A percentile compares a stretch with the other conserved stretches of the same genome.
Conservation (phyloP, 2,888 invertebrate genomes). For the Sphaerophoria rueppellii region DNA sequence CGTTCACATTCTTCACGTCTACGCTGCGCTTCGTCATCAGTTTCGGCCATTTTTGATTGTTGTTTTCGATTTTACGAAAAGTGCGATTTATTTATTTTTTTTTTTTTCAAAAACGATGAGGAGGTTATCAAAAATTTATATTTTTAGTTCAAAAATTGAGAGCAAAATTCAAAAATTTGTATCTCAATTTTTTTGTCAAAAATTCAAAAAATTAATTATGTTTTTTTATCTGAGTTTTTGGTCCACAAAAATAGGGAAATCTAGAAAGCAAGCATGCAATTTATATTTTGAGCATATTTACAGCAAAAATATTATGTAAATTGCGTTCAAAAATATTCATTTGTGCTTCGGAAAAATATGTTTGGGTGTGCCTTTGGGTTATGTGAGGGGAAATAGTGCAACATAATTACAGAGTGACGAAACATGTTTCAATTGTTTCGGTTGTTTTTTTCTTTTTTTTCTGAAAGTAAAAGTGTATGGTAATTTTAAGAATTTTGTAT, state of each 20-base stretch:
- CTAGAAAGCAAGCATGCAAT: constrained; percentile 46
- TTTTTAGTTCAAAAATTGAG: constrained; percentile 58
- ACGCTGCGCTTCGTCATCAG: constrained; percentile 84
- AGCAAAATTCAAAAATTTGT: constrained; percentile 69
- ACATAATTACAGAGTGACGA: constrained; percentile 56
- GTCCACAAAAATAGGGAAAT: constrained; percentile 22
- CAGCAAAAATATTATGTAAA: constrained; percentile 34
- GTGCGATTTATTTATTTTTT: constrained; percentile 24
- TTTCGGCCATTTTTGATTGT: constrained; percentile 75
- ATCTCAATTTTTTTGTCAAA: constrained; percentile 54
- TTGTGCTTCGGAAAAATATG: constrained; percentile 45
- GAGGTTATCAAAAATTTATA: constrained; percentile 47
- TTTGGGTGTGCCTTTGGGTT: neutral
- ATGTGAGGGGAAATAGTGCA: constrained; percentile 35
- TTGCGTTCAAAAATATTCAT: constrained; percentile 63
- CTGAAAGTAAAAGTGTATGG: constrained; percentile 55
- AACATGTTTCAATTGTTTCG: constrained; percentile 30
- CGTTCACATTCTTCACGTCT: constrained; percentile 96
- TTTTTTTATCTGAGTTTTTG: neutral
- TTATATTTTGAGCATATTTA: constrained; percentile 37
- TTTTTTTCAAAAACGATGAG: constrained; percentile 31
- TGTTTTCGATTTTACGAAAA: constrained; percentile 29
- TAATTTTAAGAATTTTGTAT: neutral
- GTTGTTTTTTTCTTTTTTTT: constrained; percentile 33
- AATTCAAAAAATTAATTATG: constrained; percentile 46